Evolutionary conservation across 2,113 vertebrate species (phyloP).

Genomic region (Eptatretus burgeri): DNA sequence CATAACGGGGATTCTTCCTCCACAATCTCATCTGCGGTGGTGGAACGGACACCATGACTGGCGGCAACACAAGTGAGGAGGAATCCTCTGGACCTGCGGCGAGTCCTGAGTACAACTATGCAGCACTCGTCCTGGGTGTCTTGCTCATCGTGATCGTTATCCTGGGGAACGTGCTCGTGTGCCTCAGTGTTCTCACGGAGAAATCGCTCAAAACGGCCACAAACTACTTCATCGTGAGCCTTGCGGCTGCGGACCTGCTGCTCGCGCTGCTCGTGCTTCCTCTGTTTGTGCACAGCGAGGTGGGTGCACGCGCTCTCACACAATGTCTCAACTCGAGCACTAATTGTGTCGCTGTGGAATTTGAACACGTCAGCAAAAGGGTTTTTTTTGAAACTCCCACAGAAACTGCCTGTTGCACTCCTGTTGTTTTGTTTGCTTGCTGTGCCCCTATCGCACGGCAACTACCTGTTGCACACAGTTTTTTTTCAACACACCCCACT

Average conservation of each 20-base stretch:
- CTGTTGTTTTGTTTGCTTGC: no score
- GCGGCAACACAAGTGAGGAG: constrained; percentile 26
- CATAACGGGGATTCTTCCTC: no score
- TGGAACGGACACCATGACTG: no score
- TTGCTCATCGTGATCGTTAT: constrained; percentile 22
- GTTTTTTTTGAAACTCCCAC: no score
- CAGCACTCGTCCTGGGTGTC: constrained; percentile 19
- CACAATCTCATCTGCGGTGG: no score
- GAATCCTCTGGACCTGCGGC: constrained; percentile 37
- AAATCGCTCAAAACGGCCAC: constrained; percentile 25
- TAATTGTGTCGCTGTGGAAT: no score
- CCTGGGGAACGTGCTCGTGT: constrained; percentile 25
- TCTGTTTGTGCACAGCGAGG: constrained; percentile 25
- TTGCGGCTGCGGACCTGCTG: constrained; percentile 23
- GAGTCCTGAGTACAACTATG: constrained; percentile 16
- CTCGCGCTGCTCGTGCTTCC: constrained; percentile 20
- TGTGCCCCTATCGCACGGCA: no score
- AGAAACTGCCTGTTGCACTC: no score
- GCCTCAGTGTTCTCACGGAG: constrained; percentile 25
- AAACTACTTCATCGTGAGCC: constrained; percentile 30
- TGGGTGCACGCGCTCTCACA: constrained; percentile 8
- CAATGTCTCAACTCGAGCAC: no score
- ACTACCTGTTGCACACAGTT: no score
- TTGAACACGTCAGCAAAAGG: no score
- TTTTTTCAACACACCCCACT: no score